Evolutionary conservation across 2,888 invertebrate species (phyloP), one percentile per base, ranked within the genome.

Genomic region (Acrobasis consociella): DNA sequence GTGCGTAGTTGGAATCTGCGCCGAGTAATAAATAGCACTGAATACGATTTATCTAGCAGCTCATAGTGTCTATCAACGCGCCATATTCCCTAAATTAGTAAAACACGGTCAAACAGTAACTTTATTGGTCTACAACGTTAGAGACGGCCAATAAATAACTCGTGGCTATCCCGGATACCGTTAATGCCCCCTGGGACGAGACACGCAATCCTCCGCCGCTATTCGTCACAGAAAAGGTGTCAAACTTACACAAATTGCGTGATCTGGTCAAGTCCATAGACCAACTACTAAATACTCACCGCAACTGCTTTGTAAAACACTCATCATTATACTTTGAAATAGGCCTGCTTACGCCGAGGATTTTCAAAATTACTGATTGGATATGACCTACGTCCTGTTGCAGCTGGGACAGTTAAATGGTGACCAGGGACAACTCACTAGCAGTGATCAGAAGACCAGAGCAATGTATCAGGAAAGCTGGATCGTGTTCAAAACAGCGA

Each of bases 131-230:
- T 63, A 68, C 70, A 69, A 70, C 69, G 70, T 70, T 70, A 64
- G 68, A 71, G 68, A 74, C 5, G 75, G 65, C 70, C 77, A 77
- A 82, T 85, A 85, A 86, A 85, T 85, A 77, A 81, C 72, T 62
- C 65, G 72, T 75, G 69, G 79, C 74, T 81, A 80, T 85, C 82
- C 79, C 75, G 82, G 80, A 74, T 75, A 82, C 68, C 53, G 74
- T 72, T 77, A 76, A 76, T 73, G 68, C 70, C 78, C 66, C 72
- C 55, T 53, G 75, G 77, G 81, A 76, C 68, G 60, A 58, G 68
- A 65, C 75, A 76, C 77, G 77, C 76, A 80, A 82, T 74, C 68
- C 65, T 37, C 62, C 53, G 53, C 60, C 65, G 74, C 73, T 69
- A 70, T 76, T 67, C 67, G 64, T 75, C 77, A 81, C 76, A 65